Conservation (phyloP, 92 coral and sea anemone genomes). For the Micromussa lordhowensis region DNA sequence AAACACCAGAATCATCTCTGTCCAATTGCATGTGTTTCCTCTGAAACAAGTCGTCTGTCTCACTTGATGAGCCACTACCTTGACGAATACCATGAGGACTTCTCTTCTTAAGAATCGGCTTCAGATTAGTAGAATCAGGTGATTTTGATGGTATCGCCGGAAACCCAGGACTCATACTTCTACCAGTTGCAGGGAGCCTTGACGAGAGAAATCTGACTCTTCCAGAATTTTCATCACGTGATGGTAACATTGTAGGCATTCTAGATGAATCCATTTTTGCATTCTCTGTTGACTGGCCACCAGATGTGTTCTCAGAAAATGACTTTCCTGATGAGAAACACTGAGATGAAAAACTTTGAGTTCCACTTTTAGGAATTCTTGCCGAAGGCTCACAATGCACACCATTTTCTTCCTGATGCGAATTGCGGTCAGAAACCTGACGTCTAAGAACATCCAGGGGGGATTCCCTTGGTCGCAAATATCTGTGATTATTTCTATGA, state of each 20-base stretch:
- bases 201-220: constrained; percentile 91
- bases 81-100: constrained; percentile 5
- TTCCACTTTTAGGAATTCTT: constrained; percentile 56
- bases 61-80: constrained; percentile 72
- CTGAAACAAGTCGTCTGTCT: constrained; percentile 39
- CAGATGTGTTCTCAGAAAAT: background rate
- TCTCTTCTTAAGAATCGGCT: constrained; percentile 85
- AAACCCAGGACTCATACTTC: constrained; percentile 36
- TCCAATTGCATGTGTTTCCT: constrained; percentile 4
- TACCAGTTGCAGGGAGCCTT: constrained; percentile 93
- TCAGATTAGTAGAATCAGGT: constrained; percentile 51
- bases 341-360: background rate
- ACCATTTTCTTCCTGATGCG: constrained; percentile 5
- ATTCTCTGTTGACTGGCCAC: background rate
- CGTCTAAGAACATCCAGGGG: constrained; percentile 62
- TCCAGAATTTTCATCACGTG: constrained; percentile 81
- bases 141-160: constrained; percentile 20
- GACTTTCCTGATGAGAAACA: background rate
- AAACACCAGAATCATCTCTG: constrained; percentile 18
- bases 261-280: background rate
- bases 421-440: constrained; percentile 33
- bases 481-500: background rate
- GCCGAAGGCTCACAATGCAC: constrained; percentile 37
- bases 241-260: background rate
- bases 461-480: background rate